phyloP scores from a whole-genome alignment of 2,113 vertebrate species.

The Sula dactylatra region DNA sequence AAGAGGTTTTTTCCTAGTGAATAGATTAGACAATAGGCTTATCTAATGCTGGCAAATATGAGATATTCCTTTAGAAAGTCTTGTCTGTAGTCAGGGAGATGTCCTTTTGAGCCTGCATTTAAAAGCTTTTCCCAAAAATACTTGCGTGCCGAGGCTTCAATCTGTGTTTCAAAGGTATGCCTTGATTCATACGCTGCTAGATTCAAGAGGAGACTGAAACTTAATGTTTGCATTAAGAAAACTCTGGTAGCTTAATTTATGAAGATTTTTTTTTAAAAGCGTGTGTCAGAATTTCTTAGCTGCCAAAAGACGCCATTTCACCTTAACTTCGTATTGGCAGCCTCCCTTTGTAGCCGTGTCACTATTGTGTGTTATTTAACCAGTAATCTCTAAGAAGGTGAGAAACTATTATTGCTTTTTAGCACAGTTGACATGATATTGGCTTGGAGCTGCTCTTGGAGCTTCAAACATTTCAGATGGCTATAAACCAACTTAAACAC shows the following conservation, averaged over 20 bases:
- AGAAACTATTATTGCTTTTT: slow-evolving; percentile 71
- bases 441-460: slow-evolving; percentile 11
- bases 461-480: slow-evolving; percentile 72
- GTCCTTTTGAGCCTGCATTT: neutral
- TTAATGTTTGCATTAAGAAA: neutral
- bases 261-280: neutral
- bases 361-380: slow-evolving; percentile 52
- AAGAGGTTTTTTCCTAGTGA: neutral
- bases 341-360: slow-evolving; percentile 39
- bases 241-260: slow-evolving; percentile 59
- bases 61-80: neutral
- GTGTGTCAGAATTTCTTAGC: slow-evolving; percentile 39
- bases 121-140: neutral
- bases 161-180: neutral
- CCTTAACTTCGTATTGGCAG: slow-evolving; percentile 50
- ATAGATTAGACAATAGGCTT: neutral
- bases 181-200: neutral
- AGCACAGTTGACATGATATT: slow-evolving; percentile 63
- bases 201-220: neutral
- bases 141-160: neutral
- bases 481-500: slow-evolving; percentile 74
- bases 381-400: slow-evolving; percentile 73
- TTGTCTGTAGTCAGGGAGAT: neutral
- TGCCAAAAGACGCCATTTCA: slow-evolving; percentile 59
- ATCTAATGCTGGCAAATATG: neutral